These are phyloP conservation scores for Noctua pronuba DNA, from an alignment of 2,888 invertebrate genomes.

Conservation along the genomic window DNA sequence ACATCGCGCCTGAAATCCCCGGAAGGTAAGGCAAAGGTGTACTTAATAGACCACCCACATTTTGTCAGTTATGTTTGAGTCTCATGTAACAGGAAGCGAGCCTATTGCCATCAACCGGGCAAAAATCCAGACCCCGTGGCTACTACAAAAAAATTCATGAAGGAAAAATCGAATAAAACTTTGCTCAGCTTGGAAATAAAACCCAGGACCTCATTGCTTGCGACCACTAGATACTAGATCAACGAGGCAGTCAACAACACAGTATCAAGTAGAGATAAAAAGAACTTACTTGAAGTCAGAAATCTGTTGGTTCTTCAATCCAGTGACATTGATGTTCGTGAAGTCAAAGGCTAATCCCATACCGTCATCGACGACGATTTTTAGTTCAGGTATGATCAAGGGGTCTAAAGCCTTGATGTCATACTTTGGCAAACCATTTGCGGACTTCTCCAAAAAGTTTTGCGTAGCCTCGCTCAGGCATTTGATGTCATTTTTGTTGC, in stretches of 20 bases:
- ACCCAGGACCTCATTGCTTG: background rate
- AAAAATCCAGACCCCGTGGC: background rate
- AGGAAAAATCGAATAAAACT: background rate
- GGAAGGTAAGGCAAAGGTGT: background rate
- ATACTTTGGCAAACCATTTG: constrained; percentile 75
- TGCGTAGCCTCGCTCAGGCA: constrained; percentile 81
- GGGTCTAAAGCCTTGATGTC: constrained; percentile 81
- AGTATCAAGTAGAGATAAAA: background rate
- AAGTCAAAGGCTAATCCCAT: constrained; percentile 73
- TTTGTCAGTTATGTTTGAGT: background rate
- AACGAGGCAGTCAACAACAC: background rate
- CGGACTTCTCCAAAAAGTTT: constrained; percentile 78
- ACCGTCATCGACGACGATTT: constrained; percentile 67
- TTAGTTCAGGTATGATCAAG: constrained; percentile 72
- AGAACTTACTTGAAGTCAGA: constrained; percentile 79
- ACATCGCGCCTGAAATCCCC: background rate
- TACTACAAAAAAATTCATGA: background rate
- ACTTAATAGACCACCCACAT: background rate
- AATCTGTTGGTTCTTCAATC: constrained; percentile 79
- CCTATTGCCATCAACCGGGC: background rate
- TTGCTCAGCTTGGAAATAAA: background rate
- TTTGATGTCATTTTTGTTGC: constrained; percentile 77
- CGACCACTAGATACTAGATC: background rate
- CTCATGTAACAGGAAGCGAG: background rate
- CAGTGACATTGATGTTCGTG: constrained; percentile 78